phyloP scores from a whole-genome alignment of 2,113 vertebrate genomes.

The Columba livia region DNA sequence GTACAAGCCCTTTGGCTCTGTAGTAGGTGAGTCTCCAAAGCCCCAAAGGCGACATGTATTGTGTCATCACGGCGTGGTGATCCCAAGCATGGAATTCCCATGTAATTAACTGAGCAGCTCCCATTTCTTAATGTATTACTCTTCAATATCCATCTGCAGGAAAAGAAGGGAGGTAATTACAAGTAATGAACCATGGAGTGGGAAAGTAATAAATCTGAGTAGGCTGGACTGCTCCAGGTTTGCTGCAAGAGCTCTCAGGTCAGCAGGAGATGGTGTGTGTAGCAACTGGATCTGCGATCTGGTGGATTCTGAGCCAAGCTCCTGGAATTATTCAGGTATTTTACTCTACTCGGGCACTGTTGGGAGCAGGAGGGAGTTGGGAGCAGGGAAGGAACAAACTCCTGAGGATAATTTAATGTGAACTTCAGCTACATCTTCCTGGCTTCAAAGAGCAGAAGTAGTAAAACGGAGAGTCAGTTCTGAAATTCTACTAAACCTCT shows the following conservation, averaged over 20 bases:
- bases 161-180: background rate
- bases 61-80: accelerated
- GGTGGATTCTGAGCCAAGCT: background rate
- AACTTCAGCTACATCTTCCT: background rate
- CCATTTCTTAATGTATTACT: background rate
- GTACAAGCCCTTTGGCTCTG: background rate
- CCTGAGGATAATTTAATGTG: background rate
- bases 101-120: background rate
- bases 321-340: background rate
- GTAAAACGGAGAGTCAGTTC: background rate
- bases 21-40: background rate
- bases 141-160: background rate
- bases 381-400: background rate
- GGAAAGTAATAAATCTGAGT: background rate
- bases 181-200: background rate
- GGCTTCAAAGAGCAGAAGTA: background rate
- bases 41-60: accelerated
- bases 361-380: background rate
- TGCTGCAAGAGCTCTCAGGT: background rate
- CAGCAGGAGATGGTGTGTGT: accelerated
- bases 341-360: background rate
- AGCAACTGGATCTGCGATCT: background rate
- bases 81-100: background rate
- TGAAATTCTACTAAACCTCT: background rate
- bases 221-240: background rate